These are phyloP conservation scores for Phyto melanocephala DNA, from an alignment of 2,888 invertebrate genomes.

Conservation along the genomic window DNA sequence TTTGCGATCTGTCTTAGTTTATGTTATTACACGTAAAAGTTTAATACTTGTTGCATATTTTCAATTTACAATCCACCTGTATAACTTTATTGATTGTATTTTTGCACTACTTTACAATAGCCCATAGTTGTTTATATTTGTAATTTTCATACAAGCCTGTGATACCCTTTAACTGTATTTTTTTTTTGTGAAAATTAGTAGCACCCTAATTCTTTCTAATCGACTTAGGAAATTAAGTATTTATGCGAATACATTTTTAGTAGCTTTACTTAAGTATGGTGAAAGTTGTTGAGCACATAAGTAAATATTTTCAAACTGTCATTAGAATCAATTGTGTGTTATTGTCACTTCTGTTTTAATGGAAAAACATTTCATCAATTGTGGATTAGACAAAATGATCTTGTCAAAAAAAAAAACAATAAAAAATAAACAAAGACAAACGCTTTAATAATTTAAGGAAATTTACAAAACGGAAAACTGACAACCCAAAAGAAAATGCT, in stretches of 20 bases:
- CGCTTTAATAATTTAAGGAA: constrained; percentile 48
- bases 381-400: constrained; percentile 10
- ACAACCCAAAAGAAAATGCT: constrained; percentile 42
- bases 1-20: no score
- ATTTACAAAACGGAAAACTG: constrained; percentile 50
- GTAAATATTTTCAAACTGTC: constrained; percentile 15
- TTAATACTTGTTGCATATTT: no score
- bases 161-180: no score
- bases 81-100: no score
- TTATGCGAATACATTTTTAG: constrained; percentile 5
- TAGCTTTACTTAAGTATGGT: constrained; percentile 17
- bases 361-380: neutral
- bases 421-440: neutral
- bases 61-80: no score
- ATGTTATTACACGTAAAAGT: no score
- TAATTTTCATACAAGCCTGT: no score
- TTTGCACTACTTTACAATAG: no score
- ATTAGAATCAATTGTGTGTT: constrained; percentile 32
- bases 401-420: constrained; percentile 14
- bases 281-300: constrained; percentile 38
- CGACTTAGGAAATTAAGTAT: constrained; percentile 23
- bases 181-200: no score
- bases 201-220: neutral
- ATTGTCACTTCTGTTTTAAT: constrained; percentile 2
- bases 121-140: no score